These are phyloP conservation scores for Nemotelus nigrinus DNA, from an alignment of 2,888 invertebrate genomes.

Conservation along the genomic window DNA sequence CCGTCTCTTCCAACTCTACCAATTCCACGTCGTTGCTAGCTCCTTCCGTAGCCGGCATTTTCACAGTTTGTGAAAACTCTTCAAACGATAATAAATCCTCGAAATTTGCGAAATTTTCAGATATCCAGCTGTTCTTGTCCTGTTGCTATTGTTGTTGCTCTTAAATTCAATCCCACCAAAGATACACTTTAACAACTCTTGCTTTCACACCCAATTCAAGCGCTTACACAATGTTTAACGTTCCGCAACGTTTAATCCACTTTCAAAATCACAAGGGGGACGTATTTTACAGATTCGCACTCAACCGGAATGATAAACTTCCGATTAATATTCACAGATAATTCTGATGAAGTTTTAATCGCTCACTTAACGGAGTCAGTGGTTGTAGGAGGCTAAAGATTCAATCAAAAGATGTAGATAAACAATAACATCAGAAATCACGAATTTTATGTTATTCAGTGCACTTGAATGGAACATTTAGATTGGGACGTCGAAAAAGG, in stretches of 20 bases:
- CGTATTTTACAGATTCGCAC: not conserved
- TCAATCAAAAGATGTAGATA: too few relatives aligned
- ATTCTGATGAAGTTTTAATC: too few relatives aligned
- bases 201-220: not conserved
- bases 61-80: not conserved
- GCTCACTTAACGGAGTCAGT: too few relatives aligned
- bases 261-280: not conserved
- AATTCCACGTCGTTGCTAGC: conserved; percentile 59
- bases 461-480: too few relatives aligned
- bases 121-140: not conserved
- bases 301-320: not conserved
- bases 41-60: conserved; percentile 57
- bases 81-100: not conserved
- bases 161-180: not conserved
- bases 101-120: not conserved
- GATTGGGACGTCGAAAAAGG: too few relatives aligned
- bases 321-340: not conserved
- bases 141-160: not conserved
- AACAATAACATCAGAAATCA: too few relatives aligned
- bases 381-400: too few relatives aligned
- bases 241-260: conserved; percentile 6
- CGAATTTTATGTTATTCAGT: too few relatives aligned
- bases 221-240: not conserved
- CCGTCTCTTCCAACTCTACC: conserved; percentile 55
- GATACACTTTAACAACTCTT: not conserved